These are phyloP conservation scores for Takifugu flavidus DNA, from an alignment of 2,113 vertebrate species.

Conservation along the genomic window DNA sequence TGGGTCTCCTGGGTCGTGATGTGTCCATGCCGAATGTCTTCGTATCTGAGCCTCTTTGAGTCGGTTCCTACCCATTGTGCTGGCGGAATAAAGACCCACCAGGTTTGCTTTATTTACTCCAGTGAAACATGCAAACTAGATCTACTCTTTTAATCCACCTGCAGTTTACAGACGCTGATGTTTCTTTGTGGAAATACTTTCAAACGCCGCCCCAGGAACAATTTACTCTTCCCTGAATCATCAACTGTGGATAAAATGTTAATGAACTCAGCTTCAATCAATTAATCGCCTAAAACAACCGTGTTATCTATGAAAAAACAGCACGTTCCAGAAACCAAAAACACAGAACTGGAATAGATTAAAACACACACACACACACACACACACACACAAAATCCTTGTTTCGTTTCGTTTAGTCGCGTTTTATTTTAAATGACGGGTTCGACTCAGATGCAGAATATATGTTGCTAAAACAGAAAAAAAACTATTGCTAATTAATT, in stretches of 20 bases:
- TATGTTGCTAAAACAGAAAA: too few species aligned
- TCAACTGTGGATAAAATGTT: too few species aligned
- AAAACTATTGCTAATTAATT: too few species aligned
- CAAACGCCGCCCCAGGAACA: too few species aligned
- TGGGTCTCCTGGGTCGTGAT: conserved; percentile 50
- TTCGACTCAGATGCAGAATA: not conserved
- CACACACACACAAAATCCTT: not conserved
- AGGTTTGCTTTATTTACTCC: not conserved
- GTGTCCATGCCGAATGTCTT: conserved; percentile 41
- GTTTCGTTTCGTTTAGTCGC: too few species aligned
- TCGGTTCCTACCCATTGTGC: conserved; percentile 45
- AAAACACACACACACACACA: not conserved
- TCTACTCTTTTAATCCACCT: not conserved
- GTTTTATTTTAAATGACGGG: too few species aligned
- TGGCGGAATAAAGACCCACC: conserved; percentile 43
- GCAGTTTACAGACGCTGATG: not conserved
- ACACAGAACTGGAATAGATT: too few species aligned
- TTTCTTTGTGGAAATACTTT: not conserved
- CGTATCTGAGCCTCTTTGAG: conserved; percentile 55
- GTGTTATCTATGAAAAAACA: too few species aligned
- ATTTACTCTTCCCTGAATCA: too few species aligned
- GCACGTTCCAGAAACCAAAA: not conserved
- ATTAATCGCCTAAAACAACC: too few species aligned
- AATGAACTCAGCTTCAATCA: too few species aligned
- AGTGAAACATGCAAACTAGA: not conserved